Evolutionary conservation across 2,797 vertebrate genomes (phyloP).

Genomic region (Acipenser ruthenus): DNA sequence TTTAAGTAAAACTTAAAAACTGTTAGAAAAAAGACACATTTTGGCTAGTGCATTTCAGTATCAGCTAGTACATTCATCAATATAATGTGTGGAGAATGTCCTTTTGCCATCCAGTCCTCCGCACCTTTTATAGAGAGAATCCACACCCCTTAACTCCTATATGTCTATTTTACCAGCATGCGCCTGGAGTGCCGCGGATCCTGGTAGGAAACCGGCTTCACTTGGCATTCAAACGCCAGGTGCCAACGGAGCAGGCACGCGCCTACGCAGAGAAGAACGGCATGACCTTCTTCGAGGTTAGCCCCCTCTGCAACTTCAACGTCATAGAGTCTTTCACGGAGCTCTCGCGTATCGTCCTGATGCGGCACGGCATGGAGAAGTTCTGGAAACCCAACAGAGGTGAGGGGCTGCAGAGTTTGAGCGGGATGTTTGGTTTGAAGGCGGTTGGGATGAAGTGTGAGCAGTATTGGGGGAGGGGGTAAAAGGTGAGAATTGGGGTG

Average conservation of each 20-base stretch:
- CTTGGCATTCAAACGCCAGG: conserved; percentile 91
- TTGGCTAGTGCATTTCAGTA: too few species aligned
- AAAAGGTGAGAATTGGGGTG: neutral
- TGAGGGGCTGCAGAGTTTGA: conserved; percentile 36
- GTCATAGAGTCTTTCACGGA: conserved; percentile 96
- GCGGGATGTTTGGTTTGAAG: neutral
- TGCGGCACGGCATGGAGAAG: conserved; percentile 98
- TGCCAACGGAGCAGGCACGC: conserved; percentile 89
- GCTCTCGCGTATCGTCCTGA: conserved; percentile 91
- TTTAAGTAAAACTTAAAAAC: too few species aligned
- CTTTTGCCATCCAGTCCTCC: too few species aligned
- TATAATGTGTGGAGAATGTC: too few species aligned
- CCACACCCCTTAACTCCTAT: too few species aligned
- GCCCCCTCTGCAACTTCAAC: conserved; percentile 97
- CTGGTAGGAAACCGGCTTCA: conserved; percentile 94
- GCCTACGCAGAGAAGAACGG: conserved; percentile 94
- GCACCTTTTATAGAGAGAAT: too few species aligned
- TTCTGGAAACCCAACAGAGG: conserved; percentile 97
- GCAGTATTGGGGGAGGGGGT: too few species aligned
- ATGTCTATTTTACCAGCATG: conserved; percentile 62
- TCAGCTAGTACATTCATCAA: too few species aligned
- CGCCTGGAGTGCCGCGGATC: conserved; percentile 91
- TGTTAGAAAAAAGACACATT: too few species aligned
- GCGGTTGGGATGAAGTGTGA: too few species aligned
- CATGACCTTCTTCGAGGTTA: conserved; percentile 98